Conservation (phyloP, 2,888 invertebrate species). For the Sarcophaga carnaria region DNA sequence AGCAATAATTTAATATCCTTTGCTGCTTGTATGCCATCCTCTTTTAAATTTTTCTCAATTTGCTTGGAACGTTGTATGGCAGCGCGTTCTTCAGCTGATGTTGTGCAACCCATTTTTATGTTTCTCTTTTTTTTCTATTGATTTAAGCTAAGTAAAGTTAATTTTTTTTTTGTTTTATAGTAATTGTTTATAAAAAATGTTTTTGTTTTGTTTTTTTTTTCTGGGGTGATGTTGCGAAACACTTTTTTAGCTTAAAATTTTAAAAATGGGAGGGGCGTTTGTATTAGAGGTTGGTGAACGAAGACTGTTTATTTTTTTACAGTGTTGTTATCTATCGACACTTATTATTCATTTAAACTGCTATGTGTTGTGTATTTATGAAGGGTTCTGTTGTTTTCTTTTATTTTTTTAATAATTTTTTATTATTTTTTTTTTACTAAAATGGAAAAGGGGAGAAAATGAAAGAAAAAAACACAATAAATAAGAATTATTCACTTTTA, state of each 20-base stretch:
- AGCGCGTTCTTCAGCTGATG: slow-evolving; percentile 99
- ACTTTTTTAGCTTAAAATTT: slow-evolving; percentile 44
- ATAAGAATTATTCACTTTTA: not conserved
- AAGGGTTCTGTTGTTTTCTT: slow-evolving; percentile 24
- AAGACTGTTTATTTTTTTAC: slow-evolving; percentile 7
- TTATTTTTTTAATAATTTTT: not conserved
- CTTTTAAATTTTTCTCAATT: slow-evolving; percentile 98
- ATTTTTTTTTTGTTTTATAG: not conserved
- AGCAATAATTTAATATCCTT: slow-evolving; percentile 99
- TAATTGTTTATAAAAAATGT: slow-evolving; percentile 27
- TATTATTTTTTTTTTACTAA: slow-evolving; percentile 2
- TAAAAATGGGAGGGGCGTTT: slow-evolving; percentile 24
- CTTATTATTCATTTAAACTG: slow-evolving; percentile 40
- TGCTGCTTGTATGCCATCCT: slow-evolving; percentile 98
- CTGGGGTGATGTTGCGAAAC: not conserved
- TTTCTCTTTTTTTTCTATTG: slow-evolving; percentile 49
- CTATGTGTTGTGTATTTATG: slow-evolving; percentile 21
- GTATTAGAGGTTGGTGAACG: slow-evolving; percentile 12
- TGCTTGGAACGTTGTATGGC: slow-evolving; percentile 98
- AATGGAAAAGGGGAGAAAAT: not conserved
- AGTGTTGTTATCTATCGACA: slow-evolving; percentile 28
- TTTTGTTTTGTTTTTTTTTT: slow-evolving; percentile 10
- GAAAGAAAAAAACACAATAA: not conserved
- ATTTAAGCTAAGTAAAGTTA: not conserved
- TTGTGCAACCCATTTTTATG: slow-evolving; percentile 96